Evolutionary conservation across 2,797 vertebrate species (phyloP), one percentile per base, ranked within the genome.

Genomic region (Sphaeramia orbicularis): DNA sequence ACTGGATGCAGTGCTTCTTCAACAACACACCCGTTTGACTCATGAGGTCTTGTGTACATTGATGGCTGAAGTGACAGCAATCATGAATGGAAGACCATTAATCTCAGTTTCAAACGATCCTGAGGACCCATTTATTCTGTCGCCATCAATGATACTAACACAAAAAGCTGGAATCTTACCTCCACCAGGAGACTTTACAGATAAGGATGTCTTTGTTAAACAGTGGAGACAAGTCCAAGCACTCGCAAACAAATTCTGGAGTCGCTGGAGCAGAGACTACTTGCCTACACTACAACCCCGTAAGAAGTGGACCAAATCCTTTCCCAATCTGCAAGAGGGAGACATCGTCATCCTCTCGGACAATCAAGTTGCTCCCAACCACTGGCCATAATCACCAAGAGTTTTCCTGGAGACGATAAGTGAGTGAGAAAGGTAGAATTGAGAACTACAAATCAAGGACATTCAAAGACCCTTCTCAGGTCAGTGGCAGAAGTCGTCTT

Each of bases 201-300:
- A 58, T 6, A 49, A 42, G 8, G 55, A 70, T 35, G 52, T 76
- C 4, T 65, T 44, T 53, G 59, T 45, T 27, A n/a, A 66, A 57
- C 27, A 51, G 6, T 49, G 47, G 30, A 51, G 49, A 51, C 49
- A 51, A 51, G 49, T 16, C 2, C 15, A 51, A 18, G 4, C 5
- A 16, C 10, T 51, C 6, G 49, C 49, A 30, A 30, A 30, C 24
- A 27, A 14, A 1, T 30, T 49, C 18, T 49, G 24, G 47, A n/a
- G 10, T 9, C 14, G 3, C 2, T 47, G 44, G 19, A 7, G 44
- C 12, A 6, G 6, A 4, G 44, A 47, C 6, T 47, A 15, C 3
- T 27, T 30, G 2, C 14, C 47, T 1, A 32, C 14, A 4, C 9
- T 49, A 9, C 24, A 30, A n/a, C 2, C 3, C n/a, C n/a, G n/a